phyloP scores from a whole-genome alignment of 2,888 invertebrate genomes.

The Dynastes hyllus region DNA sequence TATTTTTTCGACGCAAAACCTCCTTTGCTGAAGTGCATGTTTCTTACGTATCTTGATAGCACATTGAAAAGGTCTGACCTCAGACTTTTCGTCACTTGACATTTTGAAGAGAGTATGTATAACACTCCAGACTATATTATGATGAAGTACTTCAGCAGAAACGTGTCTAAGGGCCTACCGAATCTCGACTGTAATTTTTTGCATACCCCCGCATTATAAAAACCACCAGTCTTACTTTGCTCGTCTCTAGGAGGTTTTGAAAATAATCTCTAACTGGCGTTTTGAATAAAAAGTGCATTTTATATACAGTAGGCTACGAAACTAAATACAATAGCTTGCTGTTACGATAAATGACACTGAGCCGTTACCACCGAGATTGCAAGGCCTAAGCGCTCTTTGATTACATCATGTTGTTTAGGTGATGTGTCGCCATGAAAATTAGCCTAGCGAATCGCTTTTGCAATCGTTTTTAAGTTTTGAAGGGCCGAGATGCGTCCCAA shows the following conservation, averaged over 20 bases:
- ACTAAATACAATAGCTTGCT: no score
- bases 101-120: slow-evolving; percentile 57
- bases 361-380: no score
- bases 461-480: no score
- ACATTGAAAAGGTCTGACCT: slow-evolving; percentile 52
- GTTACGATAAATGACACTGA: no score
- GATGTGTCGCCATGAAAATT: no score
- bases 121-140: slow-evolving; percentile 57
- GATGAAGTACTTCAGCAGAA: slow-evolving; percentile 54
- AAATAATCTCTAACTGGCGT: no score
- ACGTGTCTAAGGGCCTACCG: slow-evolving; percentile 55
- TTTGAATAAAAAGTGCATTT: no score
- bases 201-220: slow-evolving; percentile 25
- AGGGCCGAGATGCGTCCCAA: no score
- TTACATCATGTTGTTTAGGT: no score
- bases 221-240: neutral
- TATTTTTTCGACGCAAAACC: neutral
- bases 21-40: slow-evolving; percentile 8
- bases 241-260: neutral
- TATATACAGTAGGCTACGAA: no score
- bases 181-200: slow-evolving; percentile 42
- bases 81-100: slow-evolving; percentile 56
- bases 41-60: slow-evolving; percentile 46
- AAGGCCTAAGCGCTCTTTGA: no score
- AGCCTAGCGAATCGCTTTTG: no score